Evolutionary conservation across 2,113 vertebrate species (phyloP).

Genomic region (Malurus melanocephalus): DNA sequence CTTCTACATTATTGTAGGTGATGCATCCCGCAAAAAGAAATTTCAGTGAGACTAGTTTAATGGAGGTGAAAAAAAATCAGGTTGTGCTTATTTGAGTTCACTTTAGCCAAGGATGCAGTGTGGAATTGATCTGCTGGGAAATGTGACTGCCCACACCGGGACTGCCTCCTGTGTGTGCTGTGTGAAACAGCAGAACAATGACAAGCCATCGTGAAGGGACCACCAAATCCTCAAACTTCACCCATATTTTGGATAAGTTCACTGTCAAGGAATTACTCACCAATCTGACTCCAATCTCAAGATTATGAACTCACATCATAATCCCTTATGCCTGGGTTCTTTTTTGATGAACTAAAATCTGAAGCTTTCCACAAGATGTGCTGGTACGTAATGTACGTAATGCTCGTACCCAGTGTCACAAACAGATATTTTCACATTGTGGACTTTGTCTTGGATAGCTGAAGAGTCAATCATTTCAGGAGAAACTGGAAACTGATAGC

Average conservation of each 20-base stretch:
- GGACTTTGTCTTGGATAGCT: not conserved
- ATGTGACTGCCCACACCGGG: not conserved
- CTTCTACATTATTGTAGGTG: not conserved
- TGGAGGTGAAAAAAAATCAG: not conserved
- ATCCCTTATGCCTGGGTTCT: not conserved
- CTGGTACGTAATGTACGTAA: fast-evolving
- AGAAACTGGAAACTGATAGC: not conserved
- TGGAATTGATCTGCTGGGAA: not conserved
- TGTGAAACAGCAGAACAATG: not conserved
- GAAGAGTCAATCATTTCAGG: not conserved
- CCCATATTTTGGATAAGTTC: not conserved
- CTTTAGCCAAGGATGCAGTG: not conserved
- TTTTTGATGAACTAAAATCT: not conserved
- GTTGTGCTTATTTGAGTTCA: not conserved
- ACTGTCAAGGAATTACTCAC: not conserved
- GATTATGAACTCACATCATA: not conserved
- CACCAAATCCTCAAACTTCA: not conserved
- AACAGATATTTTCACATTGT: not conserved
- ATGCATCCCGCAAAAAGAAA: not conserved
- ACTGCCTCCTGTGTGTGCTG: not conserved
- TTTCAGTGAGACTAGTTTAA: not conserved
- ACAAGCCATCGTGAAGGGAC: not conserved
- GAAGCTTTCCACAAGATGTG: not conserved
- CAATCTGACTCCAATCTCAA: not conserved
- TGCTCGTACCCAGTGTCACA: not conserved